These are phyloP conservation scores for Lepilemur ruficaudatus DNA, from an alignment of 2,797 vertebrate species.

Conservation along the genomic window DNA sequence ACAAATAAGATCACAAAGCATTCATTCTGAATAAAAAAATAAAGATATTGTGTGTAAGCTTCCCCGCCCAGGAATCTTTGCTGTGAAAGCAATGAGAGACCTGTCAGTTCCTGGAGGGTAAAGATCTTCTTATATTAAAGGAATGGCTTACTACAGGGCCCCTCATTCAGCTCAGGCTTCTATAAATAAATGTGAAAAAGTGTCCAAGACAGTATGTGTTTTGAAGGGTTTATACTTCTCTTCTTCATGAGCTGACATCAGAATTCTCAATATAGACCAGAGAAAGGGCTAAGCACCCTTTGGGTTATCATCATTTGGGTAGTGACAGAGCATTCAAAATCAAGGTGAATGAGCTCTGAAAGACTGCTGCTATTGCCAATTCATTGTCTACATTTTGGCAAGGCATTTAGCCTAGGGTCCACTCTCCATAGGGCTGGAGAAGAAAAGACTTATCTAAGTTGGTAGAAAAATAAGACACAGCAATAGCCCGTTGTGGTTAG, in stretches of 20 bases:
- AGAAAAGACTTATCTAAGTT: not conserved
- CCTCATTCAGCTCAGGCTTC: not conserved
- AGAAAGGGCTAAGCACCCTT: not conserved
- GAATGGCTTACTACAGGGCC: not conserved
- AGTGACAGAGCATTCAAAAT: not conserved
- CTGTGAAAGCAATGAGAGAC: not conserved
- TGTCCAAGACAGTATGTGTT: not conserved
- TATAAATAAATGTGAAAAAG: not conserved
- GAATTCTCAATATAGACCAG: not conserved
- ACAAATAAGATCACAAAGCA: not conserved
- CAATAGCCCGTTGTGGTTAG: not conserved
- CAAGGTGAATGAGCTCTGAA: not conserved
- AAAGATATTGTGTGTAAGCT: not conserved
- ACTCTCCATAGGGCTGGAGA: not conserved
- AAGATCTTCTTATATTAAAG: not conserved
- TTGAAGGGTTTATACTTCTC: not conserved
- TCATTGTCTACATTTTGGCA: not conserved
- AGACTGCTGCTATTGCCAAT: not conserved
- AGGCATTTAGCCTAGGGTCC: not conserved
- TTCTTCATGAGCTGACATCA: not conserved
- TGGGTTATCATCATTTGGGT: not conserved
- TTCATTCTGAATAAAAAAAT: not conserved
- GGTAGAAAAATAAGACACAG: not conserved
- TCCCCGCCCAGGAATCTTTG: not conserved
- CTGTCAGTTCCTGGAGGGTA: rapidly evolving